Percentiles rank a stretch among this genome's conserved stretches.
Conservation (phyloP, 1,140 invertebrate genomes). For the Catajapyx aquilonaris region DNA sequence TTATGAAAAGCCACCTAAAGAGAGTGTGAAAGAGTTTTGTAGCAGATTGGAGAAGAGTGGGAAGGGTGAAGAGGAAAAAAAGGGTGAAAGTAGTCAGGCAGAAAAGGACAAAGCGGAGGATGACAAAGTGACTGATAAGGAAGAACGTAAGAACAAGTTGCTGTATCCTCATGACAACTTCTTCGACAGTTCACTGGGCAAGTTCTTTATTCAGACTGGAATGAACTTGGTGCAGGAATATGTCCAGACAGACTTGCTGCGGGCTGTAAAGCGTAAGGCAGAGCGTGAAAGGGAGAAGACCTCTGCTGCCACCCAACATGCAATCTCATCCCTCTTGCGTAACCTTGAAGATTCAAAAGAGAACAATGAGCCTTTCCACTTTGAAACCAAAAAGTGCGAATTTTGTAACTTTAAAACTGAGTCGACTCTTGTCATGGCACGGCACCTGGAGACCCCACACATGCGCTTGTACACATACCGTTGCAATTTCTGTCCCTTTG, state of each 20-base stretch:
- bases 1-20: conserved; percentile 66
- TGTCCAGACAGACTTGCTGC: conserved; percentile 73
- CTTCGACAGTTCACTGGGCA: conserved; percentile 63
- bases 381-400: conserved; percentile 62
- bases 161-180: conserved; percentile 14
- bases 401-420: conserved; percentile 86
- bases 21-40: conserved; percentile 52
- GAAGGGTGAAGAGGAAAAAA: conserved; percentile 7
- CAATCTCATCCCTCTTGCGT: conserved; percentile 54
- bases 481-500: conserved; percentile 70
- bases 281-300: conserved; percentile 34
- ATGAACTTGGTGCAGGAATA: conserved; percentile 77
- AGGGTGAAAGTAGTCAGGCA: conserved; percentile 7
- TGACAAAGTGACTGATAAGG: conserved; percentile 8
- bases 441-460: conserved; percentile 81
- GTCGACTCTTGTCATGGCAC: conserved; percentile 60
- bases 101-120: conserved; percentile 10
- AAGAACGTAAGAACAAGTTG: conserved; percentile 7
- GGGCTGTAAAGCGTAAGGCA: conserved; percentile 63
- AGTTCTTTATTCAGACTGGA: conserved; percentile 83
- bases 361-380: conserved; percentile 65
- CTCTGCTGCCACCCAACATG: conserved; percentile 44
- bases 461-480: conserved; percentile 60
- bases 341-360: conserved; percentile 72
- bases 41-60: conserved; percentile 36